Evolutionary conservation across 2,113 vertebrate species (phyloP), one percentile per base, ranked within the genome.

Genomic region (Merops nubicus): DNA sequence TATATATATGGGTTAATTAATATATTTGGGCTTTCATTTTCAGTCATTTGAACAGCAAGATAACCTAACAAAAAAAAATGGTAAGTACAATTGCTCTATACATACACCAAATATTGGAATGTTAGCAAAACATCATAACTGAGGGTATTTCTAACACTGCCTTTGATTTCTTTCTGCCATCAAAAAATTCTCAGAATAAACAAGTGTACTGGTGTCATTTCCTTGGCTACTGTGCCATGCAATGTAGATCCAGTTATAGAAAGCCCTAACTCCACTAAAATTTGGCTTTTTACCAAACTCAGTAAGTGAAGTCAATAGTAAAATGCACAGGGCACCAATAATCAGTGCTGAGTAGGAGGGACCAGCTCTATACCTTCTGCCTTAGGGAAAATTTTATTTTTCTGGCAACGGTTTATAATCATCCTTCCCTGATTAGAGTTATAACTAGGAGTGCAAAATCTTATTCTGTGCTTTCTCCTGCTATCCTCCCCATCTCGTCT

Each of bases 351-450:
- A 72, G 67, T 63, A 28, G 86, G 72, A 85, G 78, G 62, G 31
- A 94, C 34, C 51, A 42, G 47, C 38, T 88, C 64, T 51, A 1
- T n/a, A 76, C 23, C 33, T 84, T 89, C 72, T 90, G 86, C 75
- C 72, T 92, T 36, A 34, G 34, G 59, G 40, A 88, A 69, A 91
- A 80, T 68, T 76, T 31, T 43, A 33, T 77, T 85, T 85, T 90
- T 93, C 47, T 81, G 57, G 40, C 67, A 83, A 34, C 11, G 11
- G 34, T 23, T 94, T 85, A 64, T 45, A 94, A 90, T 64, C 96
- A 93, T 19, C 53, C 72, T 79, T 81, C 88, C 93, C 45, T 96
- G 90, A 97, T 91, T 26, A 85, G 65, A 89, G 50, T n/a, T 65
- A 85, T 83, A 77, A 47, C 26, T 69, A 62, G 83, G 64, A 91